Conservation (phyloP, 2,888 invertebrate genomes). For the Eupithecia vulgata region DNA sequence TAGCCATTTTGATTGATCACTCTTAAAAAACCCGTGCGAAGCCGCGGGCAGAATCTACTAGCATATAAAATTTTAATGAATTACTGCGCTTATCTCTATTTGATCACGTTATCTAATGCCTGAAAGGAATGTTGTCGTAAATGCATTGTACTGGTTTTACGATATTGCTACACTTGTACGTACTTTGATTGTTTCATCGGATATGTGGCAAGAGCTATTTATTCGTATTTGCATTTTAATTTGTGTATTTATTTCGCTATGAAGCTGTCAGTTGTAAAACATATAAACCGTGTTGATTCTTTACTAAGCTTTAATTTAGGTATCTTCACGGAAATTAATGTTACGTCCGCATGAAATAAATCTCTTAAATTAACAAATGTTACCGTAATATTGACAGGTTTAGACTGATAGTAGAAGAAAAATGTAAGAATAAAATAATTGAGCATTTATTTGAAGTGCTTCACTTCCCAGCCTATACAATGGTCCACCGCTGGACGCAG, state of each 20-base stretch:
- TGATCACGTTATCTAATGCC: slow-evolving; percentile 27
- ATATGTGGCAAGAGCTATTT: slow-evolving; percentile 3
- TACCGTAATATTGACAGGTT: not conserved
- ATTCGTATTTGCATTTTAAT: not conserved
- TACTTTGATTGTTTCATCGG: slow-evolving; percentile 11
- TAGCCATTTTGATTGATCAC: no score
- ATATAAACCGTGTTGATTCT: not conserved
- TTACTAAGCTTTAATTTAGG: not conserved
- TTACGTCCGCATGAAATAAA: not conserved
- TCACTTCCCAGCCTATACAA: no score
- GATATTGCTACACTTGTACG: slow-evolving; percentile 7
- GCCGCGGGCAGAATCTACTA: no score
- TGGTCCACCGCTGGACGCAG: no score
- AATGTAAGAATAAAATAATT: no score
- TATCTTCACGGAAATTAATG: not conserved
- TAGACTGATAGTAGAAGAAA: no score
- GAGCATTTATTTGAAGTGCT: no score
- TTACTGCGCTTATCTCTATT: not conserved
- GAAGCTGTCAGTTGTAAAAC: not conserved
- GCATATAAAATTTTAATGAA: not conserved
- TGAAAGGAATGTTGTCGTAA: slow-evolving; percentile 27
- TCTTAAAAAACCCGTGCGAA: no score
- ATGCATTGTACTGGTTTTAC: slow-evolving; percentile 21
- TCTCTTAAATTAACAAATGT: not conserved
- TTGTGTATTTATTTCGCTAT: not conserved